phyloP scores from a whole-genome alignment of 2,113 vertebrate species.

The Gavia stellata region DNA sequence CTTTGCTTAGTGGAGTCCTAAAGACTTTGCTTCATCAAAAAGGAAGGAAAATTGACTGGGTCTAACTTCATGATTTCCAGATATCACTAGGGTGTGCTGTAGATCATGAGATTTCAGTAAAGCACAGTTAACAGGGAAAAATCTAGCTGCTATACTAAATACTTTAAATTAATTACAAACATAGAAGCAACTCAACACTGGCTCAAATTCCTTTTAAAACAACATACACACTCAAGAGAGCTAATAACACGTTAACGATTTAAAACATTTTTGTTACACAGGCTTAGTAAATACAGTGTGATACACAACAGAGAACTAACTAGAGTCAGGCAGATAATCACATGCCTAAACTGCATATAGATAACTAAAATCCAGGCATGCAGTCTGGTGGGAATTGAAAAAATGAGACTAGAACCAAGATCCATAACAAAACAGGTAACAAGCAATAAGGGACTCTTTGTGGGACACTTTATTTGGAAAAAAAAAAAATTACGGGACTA shows the following conservation, averaged over 20 bases:
- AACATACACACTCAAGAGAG: not conserved
- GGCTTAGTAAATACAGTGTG: not conserved
- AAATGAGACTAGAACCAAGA: not conserved
- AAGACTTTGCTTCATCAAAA: not conserved
- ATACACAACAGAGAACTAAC: not conserved
- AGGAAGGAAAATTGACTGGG: not conserved
- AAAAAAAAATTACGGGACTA: not conserved
- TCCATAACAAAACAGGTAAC: not conserved
- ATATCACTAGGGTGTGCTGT: conserved; percentile 70
- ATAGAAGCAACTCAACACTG: not conserved
- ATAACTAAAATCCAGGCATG: not conserved
- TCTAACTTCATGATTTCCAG: conserved; percentile 17
- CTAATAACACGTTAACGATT: not conserved
- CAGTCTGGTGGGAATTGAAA: not conserved
- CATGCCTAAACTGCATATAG: not conserved
- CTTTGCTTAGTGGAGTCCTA: not conserved
- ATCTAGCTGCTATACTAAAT: not conserved
- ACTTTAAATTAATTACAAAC: conserved; percentile 29
- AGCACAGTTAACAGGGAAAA: not conserved
- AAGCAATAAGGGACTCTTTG: not conserved
- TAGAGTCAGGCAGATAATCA: not conserved
- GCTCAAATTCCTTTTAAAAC: not conserved
- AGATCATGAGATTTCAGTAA: conserved; percentile 58
- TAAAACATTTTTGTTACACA: not conserved
- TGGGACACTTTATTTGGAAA: not conserved